Evolutionary conservation across 2,797 vertebrate genomes (phyloP), one percentile per base, ranked within the genome.

Genomic region (Trachurus trachurus): DNA sequence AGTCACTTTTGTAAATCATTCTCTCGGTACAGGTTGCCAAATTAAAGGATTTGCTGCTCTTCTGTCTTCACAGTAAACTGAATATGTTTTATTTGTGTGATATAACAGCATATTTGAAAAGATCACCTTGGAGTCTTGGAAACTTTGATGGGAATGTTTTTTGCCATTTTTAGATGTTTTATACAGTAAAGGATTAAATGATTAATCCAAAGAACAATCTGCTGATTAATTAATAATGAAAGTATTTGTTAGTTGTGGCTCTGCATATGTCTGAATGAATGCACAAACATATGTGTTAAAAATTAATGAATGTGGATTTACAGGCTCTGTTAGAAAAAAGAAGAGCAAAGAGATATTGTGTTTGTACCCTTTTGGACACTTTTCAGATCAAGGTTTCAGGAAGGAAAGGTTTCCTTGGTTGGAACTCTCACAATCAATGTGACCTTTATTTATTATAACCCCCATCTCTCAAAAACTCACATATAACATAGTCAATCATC

Each of bases 401-500:
- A 91, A 90, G 82, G 82, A 91, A 93, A 90, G 90, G 88, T 90
- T 90, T 91, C 82, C 79, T 82, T 80, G 83, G 82, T 88, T 88
- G 88, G 89, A 93, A 92, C 88, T 90, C 87, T 89, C 89, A 83
- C 90, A 94, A 93, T 95, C 93, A 94, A 92, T 94, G 92, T 95
- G 92, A 95, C 91, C 92, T 94, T 93, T 94, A 95, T 95, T 93
- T 94, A 93, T 94, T 93, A 94, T 93, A 93, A 94, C 93, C 92
- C 88, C 88, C 91, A 94, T 94, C 89, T 92, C 90, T 94, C 93
- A 94, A 93, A 94, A 95, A 92, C 92, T 93, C 93, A 94, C 93
- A 93, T 95, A 94, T 93, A 94, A 95, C 93, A 89, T 94, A 94
- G 92, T 93, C 93, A 95, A 94, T 94, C 92, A 94, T 95, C 92